Conservation (phyloP, 2,113 vertebrate genomes). For the Orycteropus afer region DNA sequence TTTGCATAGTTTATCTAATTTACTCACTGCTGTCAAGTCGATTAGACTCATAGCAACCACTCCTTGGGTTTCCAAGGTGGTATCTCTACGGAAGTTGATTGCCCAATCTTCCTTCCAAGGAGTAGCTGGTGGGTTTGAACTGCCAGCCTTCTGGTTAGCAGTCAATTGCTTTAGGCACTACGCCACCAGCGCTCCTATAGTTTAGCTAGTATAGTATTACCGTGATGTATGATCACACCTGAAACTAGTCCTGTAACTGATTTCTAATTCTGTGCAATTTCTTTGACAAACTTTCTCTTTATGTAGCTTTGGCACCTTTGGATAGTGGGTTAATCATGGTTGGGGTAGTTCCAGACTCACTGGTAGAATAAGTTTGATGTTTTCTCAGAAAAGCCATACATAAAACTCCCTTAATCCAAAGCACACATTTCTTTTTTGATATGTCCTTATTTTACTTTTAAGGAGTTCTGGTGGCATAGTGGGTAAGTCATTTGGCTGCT, state of each 20-base stretch:
- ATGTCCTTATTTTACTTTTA: neutral
- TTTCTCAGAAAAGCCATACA: neutral
- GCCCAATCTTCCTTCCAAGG: too few relatives aligned
- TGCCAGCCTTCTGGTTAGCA: too few relatives aligned
- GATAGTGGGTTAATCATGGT: neutral
- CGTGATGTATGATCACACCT: neutral
- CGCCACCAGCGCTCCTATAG: too few relatives aligned
- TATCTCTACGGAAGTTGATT: too few relatives aligned
- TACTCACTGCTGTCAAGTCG: too few relatives aligned
- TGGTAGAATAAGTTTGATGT: neutral
- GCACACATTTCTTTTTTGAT: neutral
- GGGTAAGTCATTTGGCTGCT: too few relatives aligned
- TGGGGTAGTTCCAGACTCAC: neutral
- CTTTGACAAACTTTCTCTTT: neutral
- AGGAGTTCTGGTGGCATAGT: too few relatives aligned
- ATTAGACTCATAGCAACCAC: too few relatives aligned
- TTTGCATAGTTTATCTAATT: neutral
- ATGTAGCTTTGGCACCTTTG: neutral
- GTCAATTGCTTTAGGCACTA: too few relatives aligned
- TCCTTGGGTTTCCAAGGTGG: too few relatives aligned
- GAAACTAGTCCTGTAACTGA: neutral
- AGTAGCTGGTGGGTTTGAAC: too few relatives aligned
- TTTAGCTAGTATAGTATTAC: neutral
- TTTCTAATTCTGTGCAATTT: constrained; percentile 31
- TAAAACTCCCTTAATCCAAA: neutral